Percentiles rank a stretch among this genome's conserved stretches.
Conservation (phyloP, 1,140 invertebrate genomes). For the Subanguina moxae region DNA sequence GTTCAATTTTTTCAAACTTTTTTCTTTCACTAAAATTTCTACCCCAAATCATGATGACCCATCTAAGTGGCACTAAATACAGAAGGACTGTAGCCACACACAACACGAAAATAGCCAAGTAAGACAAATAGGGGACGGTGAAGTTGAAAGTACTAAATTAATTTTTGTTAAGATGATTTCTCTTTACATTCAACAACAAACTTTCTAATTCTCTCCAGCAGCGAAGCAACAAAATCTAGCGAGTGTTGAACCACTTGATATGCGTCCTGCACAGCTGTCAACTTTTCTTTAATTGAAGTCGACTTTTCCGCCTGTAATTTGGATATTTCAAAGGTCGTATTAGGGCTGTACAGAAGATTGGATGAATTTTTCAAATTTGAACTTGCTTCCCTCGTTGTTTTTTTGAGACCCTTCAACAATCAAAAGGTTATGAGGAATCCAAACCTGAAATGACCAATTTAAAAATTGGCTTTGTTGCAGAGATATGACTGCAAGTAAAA, state of each 20-base stretch:
- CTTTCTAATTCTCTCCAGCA: slow-evolving; percentile 55
- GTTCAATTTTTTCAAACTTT: slow-evolving; percentile 48
- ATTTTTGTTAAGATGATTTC: too few relatives aligned
- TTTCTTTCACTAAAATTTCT: too few relatives aligned
- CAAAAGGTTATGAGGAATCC: too few relatives aligned
- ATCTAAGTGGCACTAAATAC: slow-evolving; percentile 83
- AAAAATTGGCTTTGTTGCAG: too few relatives aligned
- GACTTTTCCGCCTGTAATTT: too few relatives aligned
- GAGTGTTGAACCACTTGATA: slow-evolving; percentile 43
- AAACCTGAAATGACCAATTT: too few relatives aligned
- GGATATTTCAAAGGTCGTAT: too few relatives aligned
- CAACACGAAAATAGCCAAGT: slow-evolving; percentile 72
- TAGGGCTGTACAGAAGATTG: too few relatives aligned
- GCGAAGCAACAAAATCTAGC: slow-evolving; percentile 47
- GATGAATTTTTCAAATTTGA: too few relatives aligned
- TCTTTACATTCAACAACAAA: slow-evolving; percentile 14
- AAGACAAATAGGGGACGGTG: slow-evolving; percentile 90
- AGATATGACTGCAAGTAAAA: too few relatives aligned
- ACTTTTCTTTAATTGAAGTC: slow-evolving; percentile 32
- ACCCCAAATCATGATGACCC: slow-evolving; percentile 89
- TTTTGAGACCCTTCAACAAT: too few relatives aligned
- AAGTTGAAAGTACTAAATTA: slow-evolving; percentile 84
- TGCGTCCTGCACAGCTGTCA: slow-evolving; percentile 47
- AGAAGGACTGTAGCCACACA: slow-evolving; percentile 68
- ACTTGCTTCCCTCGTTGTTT: too few relatives aligned